phyloP scores from a whole-genome alignment of 1,140 invertebrate genomes.

The Drosophila triauraria region DNA sequence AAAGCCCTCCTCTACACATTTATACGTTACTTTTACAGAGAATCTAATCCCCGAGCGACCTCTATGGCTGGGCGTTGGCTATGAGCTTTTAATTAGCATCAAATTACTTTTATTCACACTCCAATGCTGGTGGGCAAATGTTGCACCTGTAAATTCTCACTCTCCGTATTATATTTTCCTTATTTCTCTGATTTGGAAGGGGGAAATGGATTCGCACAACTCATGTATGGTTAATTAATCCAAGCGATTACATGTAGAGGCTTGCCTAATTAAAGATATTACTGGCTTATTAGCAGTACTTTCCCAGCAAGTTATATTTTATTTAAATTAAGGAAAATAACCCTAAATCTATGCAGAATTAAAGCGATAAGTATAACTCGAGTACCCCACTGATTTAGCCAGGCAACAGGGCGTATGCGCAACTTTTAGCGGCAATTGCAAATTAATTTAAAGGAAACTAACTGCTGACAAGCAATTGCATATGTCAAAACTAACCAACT shows the following conservation, averaged over 20 bases:
- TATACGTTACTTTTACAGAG: constrained; percentile 1
- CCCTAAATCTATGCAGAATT: not conserved
- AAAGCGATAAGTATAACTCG: not conserved
- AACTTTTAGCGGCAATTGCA: constrained; percentile 48
- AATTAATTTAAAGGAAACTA: constrained; percentile 62
- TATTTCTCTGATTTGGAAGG: not conserved
- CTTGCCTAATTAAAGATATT: constrained; percentile 19
- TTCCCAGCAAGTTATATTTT: not conserved
- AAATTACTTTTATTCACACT: constrained; percentile 78
- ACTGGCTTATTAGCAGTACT: not conserved
- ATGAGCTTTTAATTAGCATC: constrained; percentile 76
- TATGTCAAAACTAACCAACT: constrained; percentile 66
- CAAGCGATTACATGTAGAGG: constrained; percentile 18
- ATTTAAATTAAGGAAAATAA: not conserved
- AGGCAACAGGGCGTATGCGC: constrained; percentile 49
- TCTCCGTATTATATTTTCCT: constrained; percentile 6
- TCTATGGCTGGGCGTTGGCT: constrained; percentile 40
- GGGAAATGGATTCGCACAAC: constrained; percentile 16
- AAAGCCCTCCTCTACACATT: not conserved
- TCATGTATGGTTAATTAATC: constrained; percentile 49
- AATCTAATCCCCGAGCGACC: constrained; percentile 23
- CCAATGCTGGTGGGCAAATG: constrained; percentile 44
- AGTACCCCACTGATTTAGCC: not conserved
- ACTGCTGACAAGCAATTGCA: constrained; percentile 34
- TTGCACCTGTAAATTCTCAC: constrained; percentile 37